Conservation (phyloP, 2,797 vertebrate species). For the Psittacula derbiana region DNA sequence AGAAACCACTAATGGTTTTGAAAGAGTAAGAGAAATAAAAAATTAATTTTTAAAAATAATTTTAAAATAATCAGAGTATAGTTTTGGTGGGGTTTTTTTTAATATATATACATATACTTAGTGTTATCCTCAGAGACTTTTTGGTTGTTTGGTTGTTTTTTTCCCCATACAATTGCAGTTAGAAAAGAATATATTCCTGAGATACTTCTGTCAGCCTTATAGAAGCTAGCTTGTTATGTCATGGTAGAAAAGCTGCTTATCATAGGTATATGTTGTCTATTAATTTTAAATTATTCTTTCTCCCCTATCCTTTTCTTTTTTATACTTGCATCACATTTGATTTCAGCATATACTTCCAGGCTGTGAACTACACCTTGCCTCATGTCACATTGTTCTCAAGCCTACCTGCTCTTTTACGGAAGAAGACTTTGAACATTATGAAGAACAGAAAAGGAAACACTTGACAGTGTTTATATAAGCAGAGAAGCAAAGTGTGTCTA, state of each 20-base stretch:
- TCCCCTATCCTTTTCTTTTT: background rate
- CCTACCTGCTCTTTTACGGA: background rate
- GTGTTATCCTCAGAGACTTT: background rate
- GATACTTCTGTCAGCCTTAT: background rate
- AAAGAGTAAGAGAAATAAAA: background rate
- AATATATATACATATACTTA: background rate
- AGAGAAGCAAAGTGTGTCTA: background rate
- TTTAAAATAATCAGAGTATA: background rate
- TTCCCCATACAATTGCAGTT: background rate
- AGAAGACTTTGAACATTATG: background rate
- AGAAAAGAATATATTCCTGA: background rate
- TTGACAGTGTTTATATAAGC: background rate
- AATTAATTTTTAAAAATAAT: background rate
- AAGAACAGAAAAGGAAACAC: background rate
- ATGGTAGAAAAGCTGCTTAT: background rate
- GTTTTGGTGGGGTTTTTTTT: background rate
- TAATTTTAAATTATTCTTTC: background rate
- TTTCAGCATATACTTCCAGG: background rate
- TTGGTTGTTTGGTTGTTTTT: background rate
- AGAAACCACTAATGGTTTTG: background rate
- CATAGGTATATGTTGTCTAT: background rate
- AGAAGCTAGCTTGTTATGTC: background rate
- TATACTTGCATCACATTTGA: background rate
- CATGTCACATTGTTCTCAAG: background rate
- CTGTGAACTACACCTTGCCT: background rate